Conservation (phyloP, 2,888 invertebrate genomes). For the Plebejus argus region DNA sequence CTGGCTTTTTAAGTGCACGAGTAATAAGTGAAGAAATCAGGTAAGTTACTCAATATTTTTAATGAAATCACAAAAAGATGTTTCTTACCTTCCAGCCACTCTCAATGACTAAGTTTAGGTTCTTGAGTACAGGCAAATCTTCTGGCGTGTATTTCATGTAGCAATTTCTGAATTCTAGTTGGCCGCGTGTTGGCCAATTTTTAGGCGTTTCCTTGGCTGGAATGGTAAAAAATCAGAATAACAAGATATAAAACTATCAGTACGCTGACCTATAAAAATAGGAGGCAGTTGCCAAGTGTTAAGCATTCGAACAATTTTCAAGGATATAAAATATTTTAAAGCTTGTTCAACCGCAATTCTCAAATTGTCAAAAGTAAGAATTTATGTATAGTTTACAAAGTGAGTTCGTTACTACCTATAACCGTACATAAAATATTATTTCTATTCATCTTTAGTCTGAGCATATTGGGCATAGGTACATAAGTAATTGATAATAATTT, state of each 20-base stretch:
- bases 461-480: neutral
- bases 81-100: constrained; percentile 84
- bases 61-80: neutral
- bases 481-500: constrained; percentile 13
- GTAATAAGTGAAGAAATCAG: no score
- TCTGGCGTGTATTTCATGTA: constrained; percentile 84
- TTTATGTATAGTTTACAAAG: neutral
- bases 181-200: constrained; percentile 86
- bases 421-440: neutral
- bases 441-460: neutral
- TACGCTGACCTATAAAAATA: constrained; percentile 25
- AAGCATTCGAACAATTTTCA: neutral
- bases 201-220: constrained; percentile 76
- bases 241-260: constrained; percentile 10
- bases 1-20: no score
- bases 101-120: constrained; percentile 85
- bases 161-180: constrained; percentile 82
- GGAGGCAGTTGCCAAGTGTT: constrained; percentile 4
- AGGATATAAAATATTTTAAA: constrained; percentile 6
- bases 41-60: neutral
- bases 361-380: neutral
- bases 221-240: constrained; percentile 34
- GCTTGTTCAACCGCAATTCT: neutral
- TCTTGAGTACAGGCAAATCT: constrained; percentile 86
- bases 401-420: neutral